Base-by-base conservation (phyloP, 2,888 invertebrate genomes). In the Plebejus melissa region DNA sequence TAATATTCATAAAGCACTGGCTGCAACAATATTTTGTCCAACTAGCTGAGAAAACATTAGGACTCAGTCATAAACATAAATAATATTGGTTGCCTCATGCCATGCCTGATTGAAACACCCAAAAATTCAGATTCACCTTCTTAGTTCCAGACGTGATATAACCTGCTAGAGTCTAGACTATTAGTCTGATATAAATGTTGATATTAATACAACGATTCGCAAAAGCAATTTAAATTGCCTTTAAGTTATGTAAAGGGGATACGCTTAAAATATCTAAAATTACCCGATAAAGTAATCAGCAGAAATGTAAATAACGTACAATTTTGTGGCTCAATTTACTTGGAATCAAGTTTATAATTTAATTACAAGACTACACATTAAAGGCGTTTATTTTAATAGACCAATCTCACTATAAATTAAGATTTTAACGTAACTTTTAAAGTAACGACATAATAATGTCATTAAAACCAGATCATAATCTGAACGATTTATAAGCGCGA, bases 311-410 rank as follows among this genome's bases (percentile, higher is more conserved):
- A 65, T 65, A 13, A 32, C 32, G 4, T 13, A 65, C 65, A 65
- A 65, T 65, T 65, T 65, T 41, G 70, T 70, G 70, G 41, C 36
- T 70, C 41, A 65, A 32, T 65, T 65, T 65, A 32, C 65, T 36
- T 28, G 2, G 13, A 65, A 65, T 65, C 65, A 65, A 65, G 65
- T 65, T 65, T 65, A 65, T 65, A 65, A 65, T 65, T 65, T 65
- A 65, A 65, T 65, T 65, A 65, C 28, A 65, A 65, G 65, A 13
- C 32, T 65, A 65, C 32, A 65, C 13, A 65, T 65, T 65, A 65
- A 65, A 65, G 65, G 65, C 32, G 65, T 65, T 65, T 65, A 65
- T 65, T 65, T 65, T 65, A 65, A 65, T 65, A 65, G 65, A 36
- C 13, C 65, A 36, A 65, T 65, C 16, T 65, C 32, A 13, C 65